Percentiles rank a stretch among this genome's conserved stretches.
These are phyloP conservation scores for Trachymyrmex cornetzi DNA, from an alignment of 1,140 invertebrate species.

Conservation along the genomic window DNA sequence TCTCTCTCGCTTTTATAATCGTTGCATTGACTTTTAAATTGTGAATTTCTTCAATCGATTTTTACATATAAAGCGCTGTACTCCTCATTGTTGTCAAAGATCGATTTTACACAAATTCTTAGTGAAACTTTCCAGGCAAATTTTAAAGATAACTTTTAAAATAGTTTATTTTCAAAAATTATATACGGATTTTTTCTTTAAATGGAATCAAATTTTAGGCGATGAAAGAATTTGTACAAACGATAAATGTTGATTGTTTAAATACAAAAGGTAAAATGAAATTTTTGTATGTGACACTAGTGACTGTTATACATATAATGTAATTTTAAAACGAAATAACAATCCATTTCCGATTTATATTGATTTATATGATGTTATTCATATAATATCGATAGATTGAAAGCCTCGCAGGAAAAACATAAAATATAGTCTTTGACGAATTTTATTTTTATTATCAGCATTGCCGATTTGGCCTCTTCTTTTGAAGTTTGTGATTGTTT, in stretches of 20 bases:
- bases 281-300: neutral
- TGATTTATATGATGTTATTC: conserved; percentile 1
- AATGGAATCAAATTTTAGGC: neutral
- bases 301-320: neutral
- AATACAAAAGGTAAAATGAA: neutral
- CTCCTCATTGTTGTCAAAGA: neutral
- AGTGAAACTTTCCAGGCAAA: neutral
- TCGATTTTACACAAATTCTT: neutral
- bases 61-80: neutral
- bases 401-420: neutral
- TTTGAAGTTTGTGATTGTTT: conserved; percentile 64
- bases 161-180: neutral
- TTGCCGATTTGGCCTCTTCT: conserved; percentile 69
- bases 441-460: conserved; percentile 43
- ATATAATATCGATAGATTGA: neutral
- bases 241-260: neutral
- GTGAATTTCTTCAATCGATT: conserved; percentile 2
- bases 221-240: neutral
- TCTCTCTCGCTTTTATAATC: conserved; percentile 25
- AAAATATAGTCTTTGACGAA: conserved; percentile 69
- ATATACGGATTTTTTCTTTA: neutral
- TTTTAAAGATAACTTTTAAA: neutral
- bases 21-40: neutral
- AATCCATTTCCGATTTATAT: neutral
- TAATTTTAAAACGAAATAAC: neutral